Percentiles rank a stretch among this genome's conserved stretches.
Evolutionary conservation across 2,888 invertebrate genomes (phyloP).

Genomic region (Autographa gamma): DNA sequence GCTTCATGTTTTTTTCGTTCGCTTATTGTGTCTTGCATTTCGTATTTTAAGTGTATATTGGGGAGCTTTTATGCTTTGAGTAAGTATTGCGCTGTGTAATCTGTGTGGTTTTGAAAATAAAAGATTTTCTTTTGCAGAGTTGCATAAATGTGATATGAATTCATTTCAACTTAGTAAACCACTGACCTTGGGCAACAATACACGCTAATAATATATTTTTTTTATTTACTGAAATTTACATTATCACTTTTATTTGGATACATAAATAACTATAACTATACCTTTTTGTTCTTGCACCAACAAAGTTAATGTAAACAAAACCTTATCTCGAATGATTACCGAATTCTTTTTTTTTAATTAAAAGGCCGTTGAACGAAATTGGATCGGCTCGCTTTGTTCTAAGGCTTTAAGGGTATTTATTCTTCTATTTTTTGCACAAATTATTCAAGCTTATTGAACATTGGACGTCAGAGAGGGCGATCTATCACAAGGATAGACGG

Average conservation of each 20-base stretch:
- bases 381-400: conserved; percentile 70
- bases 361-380: conserved; percentile 71
- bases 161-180: no score
- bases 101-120: background rate
- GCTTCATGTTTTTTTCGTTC: conserved; percentile 37
- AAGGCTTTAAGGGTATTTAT: conserved; percentile 69
- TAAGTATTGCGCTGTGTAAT: background rate
- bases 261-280: background rate
- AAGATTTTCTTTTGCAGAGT: background rate
- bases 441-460: conserved; percentile 82
- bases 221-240: background rate
- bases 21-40: conserved; percentile 9
- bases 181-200: no score
- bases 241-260: no score
- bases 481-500: conserved; percentile 77
- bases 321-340: conserved; percentile 62
- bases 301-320: conserved; percentile 55
- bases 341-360: conserved; percentile 70
- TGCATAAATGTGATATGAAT: background rate
- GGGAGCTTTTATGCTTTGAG: background rate
- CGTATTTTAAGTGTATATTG: background rate
- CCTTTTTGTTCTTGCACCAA: background rate
- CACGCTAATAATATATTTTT: background rate
- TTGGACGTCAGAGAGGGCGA: conserved; percentile 73
- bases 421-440: conserved; percentile 77